Percentiles rank a stretch among this genome's conserved stretches.
Conservation (phyloP, 1,140 invertebrate species). For the Ceratitis capitata region DNA sequence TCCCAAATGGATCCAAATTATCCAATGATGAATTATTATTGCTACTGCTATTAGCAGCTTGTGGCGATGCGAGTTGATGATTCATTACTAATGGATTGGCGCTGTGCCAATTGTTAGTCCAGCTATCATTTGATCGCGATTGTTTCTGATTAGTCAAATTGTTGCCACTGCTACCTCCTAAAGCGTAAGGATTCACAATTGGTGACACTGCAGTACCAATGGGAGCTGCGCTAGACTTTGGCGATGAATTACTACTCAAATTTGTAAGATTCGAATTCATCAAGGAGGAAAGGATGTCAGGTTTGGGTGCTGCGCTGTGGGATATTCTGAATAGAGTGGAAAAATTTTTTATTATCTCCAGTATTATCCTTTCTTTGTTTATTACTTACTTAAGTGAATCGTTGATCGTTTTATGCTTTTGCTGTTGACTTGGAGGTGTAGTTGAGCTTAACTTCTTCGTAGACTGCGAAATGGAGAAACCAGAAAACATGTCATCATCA, state of each 20-base stretch:
- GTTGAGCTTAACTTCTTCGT: constrained; percentile 40
- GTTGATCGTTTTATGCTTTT: constrained; percentile 47
- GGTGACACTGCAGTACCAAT: background rate
- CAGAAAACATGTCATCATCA: constrained; percentile 61
- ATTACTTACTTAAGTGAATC: constrained; percentile 44
- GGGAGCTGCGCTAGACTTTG: background rate
- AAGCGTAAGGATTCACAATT: constrained; percentile 32
- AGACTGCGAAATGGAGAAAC: constrained; percentile 52
- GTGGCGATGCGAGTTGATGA: constrained; percentile 55
- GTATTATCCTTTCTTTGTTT: too few relatives aligned
- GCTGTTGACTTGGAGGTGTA: constrained; percentile 49
- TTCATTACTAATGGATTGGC: constrained; percentile 61
- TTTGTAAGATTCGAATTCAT: constrained; percentile 56
- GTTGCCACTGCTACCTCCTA: background rate
- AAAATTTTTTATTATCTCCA: background rate
- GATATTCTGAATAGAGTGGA: constrained; percentile 53
- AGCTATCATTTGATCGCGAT: constrained; percentile 12
- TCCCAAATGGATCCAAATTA: constrained; percentile 56
- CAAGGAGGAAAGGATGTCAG: constrained; percentile 57
- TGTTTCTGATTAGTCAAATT: constrained; percentile 14
- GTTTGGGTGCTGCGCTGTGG: constrained; percentile 49
- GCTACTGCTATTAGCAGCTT: constrained; percentile 31
- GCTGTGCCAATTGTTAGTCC: constrained; percentile 54
- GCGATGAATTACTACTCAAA: background rate
- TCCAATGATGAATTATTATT: constrained; percentile 59